Conservation (phyloP, 2,797 vertebrate genomes). For the Siniperca obscura region DNA sequence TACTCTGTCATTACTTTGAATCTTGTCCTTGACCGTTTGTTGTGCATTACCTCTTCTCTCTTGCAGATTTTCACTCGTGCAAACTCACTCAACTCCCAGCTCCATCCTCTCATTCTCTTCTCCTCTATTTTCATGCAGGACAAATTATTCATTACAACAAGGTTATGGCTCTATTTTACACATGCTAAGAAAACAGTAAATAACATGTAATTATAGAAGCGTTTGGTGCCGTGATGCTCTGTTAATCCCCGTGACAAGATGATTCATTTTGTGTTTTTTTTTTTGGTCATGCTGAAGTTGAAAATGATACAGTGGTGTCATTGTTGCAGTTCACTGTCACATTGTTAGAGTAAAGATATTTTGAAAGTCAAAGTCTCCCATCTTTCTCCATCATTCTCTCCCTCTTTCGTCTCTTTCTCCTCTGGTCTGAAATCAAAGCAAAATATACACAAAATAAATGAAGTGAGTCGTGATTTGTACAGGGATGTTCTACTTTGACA, state of each 20-base stretch:
- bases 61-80: slow-evolving; percentile 16
- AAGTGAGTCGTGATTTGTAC: neutral
- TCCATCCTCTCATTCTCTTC: neutral
- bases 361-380: neutral
- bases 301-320: neutral
- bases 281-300: neutral
- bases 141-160: slow-evolving; percentile 16
- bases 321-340: neutral
- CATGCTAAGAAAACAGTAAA: slow-evolving; percentile 1
- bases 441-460: slow-evolving; percentile 6
- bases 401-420: neutral
- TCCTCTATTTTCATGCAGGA: neutral
- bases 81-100: neutral
- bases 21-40: slow-evolving; percentile 43
- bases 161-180: slow-evolving; percentile 4
- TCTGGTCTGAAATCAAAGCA: slow-evolving; percentile 8
- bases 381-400: too few species aligned
- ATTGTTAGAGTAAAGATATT: neutral
- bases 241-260: neutral
- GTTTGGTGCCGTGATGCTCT: neutral
- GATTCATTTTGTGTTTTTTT: neutral
- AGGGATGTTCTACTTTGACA: neutral
- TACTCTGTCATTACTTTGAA: slow-evolving; percentile 27
- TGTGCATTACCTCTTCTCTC: slow-evolving; percentile 13
- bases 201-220: neutral